These are phyloP conservation scores for Vanessa tameamea DNA, from an alignment of 1,140 invertebrate genomes.

Conservation along the genomic window DNA sequence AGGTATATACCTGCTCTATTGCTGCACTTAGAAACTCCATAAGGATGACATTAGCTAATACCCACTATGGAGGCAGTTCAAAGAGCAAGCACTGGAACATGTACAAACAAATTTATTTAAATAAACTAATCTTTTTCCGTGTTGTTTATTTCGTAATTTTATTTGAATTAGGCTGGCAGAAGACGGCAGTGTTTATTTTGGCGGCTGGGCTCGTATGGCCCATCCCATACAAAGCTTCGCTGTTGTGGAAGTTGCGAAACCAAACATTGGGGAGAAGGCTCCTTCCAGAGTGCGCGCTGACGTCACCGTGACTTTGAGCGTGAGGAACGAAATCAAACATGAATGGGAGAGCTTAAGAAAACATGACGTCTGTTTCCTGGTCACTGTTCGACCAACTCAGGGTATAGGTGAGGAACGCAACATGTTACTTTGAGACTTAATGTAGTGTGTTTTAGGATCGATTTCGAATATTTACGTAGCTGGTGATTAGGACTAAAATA, in stretches of 20 bases:
- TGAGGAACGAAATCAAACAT: conserved; percentile 93
- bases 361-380: conserved; percentile 98
- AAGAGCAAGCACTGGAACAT: too few relatives aligned
- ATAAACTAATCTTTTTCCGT: too few relatives aligned
- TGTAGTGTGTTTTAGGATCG: background rate
- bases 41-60: too few relatives aligned
- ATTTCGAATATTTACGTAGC: background rate
- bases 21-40: too few relatives aligned
- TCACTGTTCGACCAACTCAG: conserved; percentile 92
- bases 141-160: background rate
- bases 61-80: too few relatives aligned
- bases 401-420: conserved; percentile 84
- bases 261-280: conserved; percentile 94
- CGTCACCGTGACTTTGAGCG: conserved; percentile 94
- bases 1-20: too few relatives aligned
- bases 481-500: background rate
- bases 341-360: conserved; percentile 99
- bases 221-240: conserved; percentile 95
- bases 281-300: conserved; percentile 97
- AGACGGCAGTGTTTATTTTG: conserved; percentile 93
- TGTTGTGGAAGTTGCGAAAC: conserved; percentile 96
- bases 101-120: too few relatives aligned
- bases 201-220: conserved; percentile 99
- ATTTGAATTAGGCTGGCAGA: conserved; percentile 86
- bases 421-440: background rate